A percentile compares a stretch with the other conserved stretches of the same genome.
Evolutionary conservation across 92 coral and sea anemone species (phyloP).

Genomic region (Zoanthus sociatus): DNA sequence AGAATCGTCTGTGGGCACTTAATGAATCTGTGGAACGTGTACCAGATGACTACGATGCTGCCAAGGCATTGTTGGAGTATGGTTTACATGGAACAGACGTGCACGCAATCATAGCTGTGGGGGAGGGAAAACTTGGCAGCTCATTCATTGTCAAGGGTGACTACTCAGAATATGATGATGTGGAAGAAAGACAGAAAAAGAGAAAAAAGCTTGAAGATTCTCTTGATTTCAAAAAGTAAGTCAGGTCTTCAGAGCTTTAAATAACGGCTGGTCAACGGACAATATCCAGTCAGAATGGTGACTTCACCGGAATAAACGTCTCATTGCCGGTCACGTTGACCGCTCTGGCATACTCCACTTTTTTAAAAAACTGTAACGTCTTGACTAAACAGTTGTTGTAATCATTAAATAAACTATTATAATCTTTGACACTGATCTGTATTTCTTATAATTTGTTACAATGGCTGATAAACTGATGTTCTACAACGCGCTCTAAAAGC

Average conservation of each 20-base stretch:
- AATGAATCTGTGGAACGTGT: constrained; percentile 98
- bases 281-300: no score
- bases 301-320: no score
- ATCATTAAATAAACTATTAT: no score
- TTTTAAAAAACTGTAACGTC: no score
- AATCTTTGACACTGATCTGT: no score
- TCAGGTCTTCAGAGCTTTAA: neutral
- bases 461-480: no score
- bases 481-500: no score
- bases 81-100: constrained; percentile 95
- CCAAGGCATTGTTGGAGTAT: constrained; percentile 86
- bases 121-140: constrained; percentile 69
- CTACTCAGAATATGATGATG: constrained; percentile 60
- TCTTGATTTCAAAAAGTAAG: constrained; percentile 82
- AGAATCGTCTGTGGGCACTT: constrained; percentile 97
- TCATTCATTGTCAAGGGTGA: constrained; percentile 73
- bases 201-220: constrained; percentile 68
- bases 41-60: constrained; percentile 90
- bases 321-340: no score
- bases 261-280: no score
- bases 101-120: constrained; percentile 73
- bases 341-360: no score
- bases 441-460: no score
- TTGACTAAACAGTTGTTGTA: no score
- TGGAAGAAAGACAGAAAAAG: constrained; percentile 56